Percentiles rank a stretch among this genome's conserved stretches.
Conservation (phyloP, 2,888 invertebrate species). For the Brachypalpus laphriformis region DNA sequence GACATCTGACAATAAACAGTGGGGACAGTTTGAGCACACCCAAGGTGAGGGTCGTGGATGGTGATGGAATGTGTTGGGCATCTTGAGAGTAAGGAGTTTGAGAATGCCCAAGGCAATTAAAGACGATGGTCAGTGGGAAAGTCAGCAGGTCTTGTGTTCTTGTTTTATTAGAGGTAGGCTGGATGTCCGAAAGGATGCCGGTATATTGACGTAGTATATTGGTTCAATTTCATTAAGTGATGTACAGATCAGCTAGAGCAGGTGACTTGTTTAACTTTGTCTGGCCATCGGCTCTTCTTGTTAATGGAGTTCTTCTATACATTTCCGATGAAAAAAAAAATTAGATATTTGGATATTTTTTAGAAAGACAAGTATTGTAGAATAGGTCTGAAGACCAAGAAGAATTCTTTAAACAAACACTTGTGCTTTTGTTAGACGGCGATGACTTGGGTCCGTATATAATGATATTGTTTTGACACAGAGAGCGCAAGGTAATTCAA, state of each 20-base stretch:
- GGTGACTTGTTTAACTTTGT: background rate
- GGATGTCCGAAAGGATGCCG: background rate
- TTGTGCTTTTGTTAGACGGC: too few relatives aligned
- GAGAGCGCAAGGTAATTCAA: too few relatives aligned
- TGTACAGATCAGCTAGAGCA: background rate
- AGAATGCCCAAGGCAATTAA: constrained; percentile 22
- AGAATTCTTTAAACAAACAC: too few relatives aligned
- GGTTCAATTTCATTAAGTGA: background rate
- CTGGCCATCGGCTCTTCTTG: background rate
- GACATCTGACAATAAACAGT: constrained; percentile 59
- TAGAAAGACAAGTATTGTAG: too few relatives aligned
- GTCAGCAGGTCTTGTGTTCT: background rate
- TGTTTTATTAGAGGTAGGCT: background rate
- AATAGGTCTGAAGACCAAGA: too few relatives aligned
- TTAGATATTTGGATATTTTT: too few relatives aligned
- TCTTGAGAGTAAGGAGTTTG: background rate
- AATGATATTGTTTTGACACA: too few relatives aligned
- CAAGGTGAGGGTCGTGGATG: background rate
- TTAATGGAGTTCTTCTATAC: background rate
- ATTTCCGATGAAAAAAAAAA: too few relatives aligned
- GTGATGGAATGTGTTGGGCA: background rate
- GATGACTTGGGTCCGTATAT: too few relatives aligned
- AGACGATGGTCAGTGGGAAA: background rate
- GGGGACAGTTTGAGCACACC: constrained; percentile 8
- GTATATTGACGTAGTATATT: background rate